Percentiles rank a stretch among this genome's conserved stretches.
Conservation (phyloP, 2,888 invertebrate species). For the Coecobrya sp. region DNA sequence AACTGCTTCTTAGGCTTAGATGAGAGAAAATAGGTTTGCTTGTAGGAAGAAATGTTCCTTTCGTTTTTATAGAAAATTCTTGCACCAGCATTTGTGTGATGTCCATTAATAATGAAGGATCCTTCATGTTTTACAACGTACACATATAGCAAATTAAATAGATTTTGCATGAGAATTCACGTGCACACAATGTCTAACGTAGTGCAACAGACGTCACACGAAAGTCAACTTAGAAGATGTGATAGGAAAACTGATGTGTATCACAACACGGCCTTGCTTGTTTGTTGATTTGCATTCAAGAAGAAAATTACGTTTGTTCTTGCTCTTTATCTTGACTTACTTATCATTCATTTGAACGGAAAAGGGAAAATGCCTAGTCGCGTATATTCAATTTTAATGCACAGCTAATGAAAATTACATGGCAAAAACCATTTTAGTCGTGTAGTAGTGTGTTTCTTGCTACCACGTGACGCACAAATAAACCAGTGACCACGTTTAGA, state of each 20-base stretch:
- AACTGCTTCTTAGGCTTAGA: not conserved
- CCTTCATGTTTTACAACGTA: not conserved
- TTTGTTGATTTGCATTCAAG: constrained; percentile 71
- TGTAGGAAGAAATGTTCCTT: not conserved
- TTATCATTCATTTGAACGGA: constrained; percentile 51
- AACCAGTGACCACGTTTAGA: not conserved
- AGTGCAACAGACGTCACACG: not conserved
- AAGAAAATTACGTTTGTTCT: constrained; percentile 58
- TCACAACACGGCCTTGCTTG: not conserved
- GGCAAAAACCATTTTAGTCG: not conserved
- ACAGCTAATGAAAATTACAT: constrained; percentile 2
- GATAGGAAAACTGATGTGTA: not conserved
- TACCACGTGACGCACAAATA: not conserved
- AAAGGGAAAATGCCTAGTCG: not conserved
- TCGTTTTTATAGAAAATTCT: not conserved
- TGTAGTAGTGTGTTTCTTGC: not conserved
- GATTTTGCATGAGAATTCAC: constrained; percentile 38
- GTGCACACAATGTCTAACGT: not conserved
- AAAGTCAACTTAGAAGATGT: not conserved
- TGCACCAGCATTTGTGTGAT: not conserved
- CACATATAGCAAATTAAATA: constrained; percentile 30
- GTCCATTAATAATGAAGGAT: constrained; percentile 22
- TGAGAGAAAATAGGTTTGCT: constrained; percentile 14
- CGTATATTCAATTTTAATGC: not conserved
- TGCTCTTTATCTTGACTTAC: not conserved